Percentiles rank a stretch among this genome's conserved stretches.
phyloP scores from a whole-genome alignment of 2,888 invertebrate genomes.

The Sesia apiformis region DNA sequence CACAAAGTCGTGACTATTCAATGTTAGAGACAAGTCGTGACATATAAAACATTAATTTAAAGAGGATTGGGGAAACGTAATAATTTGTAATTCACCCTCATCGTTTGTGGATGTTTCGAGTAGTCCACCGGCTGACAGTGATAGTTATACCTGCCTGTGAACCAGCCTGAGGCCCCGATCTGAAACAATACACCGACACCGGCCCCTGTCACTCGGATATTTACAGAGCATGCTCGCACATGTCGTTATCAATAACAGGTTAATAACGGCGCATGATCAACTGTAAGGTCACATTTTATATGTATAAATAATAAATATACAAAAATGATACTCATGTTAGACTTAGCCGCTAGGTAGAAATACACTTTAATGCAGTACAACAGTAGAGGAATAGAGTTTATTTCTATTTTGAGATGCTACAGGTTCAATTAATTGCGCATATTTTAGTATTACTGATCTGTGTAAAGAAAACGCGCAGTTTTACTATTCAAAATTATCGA shows the following conservation, averaged over 20 bases:
- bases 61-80: slow-evolving; percentile 8
- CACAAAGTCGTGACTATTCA: background rate
- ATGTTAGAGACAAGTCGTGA: background rate
- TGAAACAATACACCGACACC: slow-evolving; percentile 78
- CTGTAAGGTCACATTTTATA: no score
- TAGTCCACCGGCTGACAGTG: slow-evolving; percentile 98
- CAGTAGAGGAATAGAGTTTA: no score
- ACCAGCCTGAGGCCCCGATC: slow-evolving; percentile 94
- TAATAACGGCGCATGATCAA: background rate
- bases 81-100: slow-evolving; percentile 84
- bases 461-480: no score
- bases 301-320: no score
- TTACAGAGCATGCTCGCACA: slow-evolving; percentile 10
- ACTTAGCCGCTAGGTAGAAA: no score
- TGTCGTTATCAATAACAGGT: background rate
- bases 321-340: no score
- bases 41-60: background rate
- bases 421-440: no score
- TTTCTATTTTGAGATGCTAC: no score
- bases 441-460: no score
- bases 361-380: no score
- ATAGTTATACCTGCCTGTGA: slow-evolving; percentile 95
- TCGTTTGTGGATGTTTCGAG: slow-evolving; percentile 90
- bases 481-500: no score
- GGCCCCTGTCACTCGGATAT: slow-evolving; percentile 43